Evolutionary conservation across 2,797 vertebrate genomes (phyloP).

Genomic region (Scolopax bukidnonensis): DNA sequence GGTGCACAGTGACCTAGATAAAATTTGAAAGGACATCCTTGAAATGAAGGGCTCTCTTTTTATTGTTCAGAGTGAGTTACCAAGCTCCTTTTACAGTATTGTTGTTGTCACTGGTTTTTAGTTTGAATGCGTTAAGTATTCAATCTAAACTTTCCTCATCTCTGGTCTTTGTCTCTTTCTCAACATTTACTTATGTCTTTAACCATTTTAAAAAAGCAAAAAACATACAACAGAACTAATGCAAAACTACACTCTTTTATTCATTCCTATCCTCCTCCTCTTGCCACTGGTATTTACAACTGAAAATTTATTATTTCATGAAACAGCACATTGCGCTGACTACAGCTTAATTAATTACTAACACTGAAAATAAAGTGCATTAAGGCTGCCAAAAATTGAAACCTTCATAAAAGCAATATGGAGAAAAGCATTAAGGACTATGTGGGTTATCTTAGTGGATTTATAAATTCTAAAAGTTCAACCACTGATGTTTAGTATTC

Average conservation of each 20-base stretch:
- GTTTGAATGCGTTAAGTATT: neutral
- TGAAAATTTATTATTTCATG: constrained; percentile 1
- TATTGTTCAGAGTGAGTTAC: neutral
- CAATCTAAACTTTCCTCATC: neutral
- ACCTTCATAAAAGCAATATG: neutral
- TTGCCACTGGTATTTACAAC: neutral
- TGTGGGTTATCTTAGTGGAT: neutral
- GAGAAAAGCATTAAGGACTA: neutral
- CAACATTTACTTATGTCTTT: neutral
- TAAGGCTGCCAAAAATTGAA: neutral
- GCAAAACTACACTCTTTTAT: neutral
- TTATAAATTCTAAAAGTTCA: neutral
- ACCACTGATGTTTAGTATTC: neutral
- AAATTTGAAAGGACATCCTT: constrained; percentile 1
- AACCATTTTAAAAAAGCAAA: neutral
- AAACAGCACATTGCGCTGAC: neutral
- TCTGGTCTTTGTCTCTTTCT: neutral
- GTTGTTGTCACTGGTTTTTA: neutral
- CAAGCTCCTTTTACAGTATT: neutral
- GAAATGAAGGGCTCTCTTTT: neutral
- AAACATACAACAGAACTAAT: neutral
- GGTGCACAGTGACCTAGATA: neutral
- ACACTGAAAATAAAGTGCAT: neutral
- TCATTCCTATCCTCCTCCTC: neutral
- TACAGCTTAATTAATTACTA: constrained; percentile 3